Percentiles rank a stretch among this genome's conserved stretches.
These are phyloP conservation scores for Craseonycteris thonglongyai DNA, from an alignment of 2,113 vertebrate genomes.

Conservation along the genomic window DNA sequence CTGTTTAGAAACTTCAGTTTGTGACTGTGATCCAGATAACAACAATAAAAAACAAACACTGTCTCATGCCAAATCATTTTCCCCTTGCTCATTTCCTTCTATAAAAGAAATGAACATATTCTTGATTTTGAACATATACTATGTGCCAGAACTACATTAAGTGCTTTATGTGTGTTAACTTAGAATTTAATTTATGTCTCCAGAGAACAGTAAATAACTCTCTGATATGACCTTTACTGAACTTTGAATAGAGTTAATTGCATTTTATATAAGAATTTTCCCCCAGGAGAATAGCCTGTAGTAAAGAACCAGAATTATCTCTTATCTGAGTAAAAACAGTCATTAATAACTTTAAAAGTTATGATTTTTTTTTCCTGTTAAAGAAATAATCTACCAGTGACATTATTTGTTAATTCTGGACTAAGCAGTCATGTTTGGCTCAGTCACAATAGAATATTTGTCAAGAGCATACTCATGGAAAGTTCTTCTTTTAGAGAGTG, in stretches of 20 bases:
- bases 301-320: background rate
- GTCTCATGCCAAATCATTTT: background rate
- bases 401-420: background rate
- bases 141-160: background rate
- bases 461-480: background rate
- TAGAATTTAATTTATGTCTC: conserved; percentile 14
- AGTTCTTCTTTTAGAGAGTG: background rate
- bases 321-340: background rate
- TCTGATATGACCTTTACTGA: background rate
- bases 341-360: background rate
- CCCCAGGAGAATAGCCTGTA: background rate
- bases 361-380: background rate
- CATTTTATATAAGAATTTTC: background rate
- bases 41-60: background rate
- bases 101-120: background rate
- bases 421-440: background rate
- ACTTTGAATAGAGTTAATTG: background rate
- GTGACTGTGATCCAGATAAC: background rate
- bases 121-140: background rate
- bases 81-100: background rate
- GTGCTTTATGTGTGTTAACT: background rate
- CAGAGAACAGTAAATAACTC: background rate
- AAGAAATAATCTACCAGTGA: background rate
- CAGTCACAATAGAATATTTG: background rate
- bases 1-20: background rate